phyloP scores from a whole-genome alignment of 2,113 vertebrate genomes.

The Caloenas nicobarica region DNA sequence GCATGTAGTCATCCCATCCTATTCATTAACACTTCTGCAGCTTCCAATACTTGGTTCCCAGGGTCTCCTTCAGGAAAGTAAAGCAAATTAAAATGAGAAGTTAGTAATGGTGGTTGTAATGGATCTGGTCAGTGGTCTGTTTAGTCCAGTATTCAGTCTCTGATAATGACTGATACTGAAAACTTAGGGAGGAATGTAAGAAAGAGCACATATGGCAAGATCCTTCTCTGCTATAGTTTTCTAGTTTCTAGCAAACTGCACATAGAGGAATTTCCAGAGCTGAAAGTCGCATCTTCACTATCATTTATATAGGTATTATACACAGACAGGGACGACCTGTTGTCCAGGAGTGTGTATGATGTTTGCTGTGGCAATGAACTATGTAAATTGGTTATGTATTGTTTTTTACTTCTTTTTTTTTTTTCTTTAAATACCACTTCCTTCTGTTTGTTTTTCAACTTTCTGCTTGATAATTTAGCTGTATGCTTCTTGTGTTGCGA shows the following conservation, averaged over 20 bases:
- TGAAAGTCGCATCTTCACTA: background rate
- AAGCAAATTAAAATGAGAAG: background rate
- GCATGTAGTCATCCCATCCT: background rate
- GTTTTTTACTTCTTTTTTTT: background rate
- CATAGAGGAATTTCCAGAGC: background rate
- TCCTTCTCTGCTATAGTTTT: background rate
- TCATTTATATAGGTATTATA: rapidly evolving
- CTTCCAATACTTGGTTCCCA: background rate
- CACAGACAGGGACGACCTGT: background rate
- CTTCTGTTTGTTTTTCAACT: background rate
- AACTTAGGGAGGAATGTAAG: background rate
- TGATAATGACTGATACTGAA: background rate
- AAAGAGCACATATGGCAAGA: background rate
- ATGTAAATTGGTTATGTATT: background rate
- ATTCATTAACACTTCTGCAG: background rate
- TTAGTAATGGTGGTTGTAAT: background rate
- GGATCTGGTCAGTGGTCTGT: background rate
- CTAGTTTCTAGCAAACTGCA: background rate
- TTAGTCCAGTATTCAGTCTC: background rate
- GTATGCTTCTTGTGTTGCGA: background rate
- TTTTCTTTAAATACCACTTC: background rate
- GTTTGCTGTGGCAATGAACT: background rate
- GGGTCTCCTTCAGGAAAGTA: background rate
- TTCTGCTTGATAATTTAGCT: background rate
- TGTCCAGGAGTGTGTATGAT: background rate